Percentiles rank a stretch among this genome's conserved stretches.
Conservation (phyloP, 2,797 vertebrate genomes). For the Thripadectes ignobilis region DNA sequence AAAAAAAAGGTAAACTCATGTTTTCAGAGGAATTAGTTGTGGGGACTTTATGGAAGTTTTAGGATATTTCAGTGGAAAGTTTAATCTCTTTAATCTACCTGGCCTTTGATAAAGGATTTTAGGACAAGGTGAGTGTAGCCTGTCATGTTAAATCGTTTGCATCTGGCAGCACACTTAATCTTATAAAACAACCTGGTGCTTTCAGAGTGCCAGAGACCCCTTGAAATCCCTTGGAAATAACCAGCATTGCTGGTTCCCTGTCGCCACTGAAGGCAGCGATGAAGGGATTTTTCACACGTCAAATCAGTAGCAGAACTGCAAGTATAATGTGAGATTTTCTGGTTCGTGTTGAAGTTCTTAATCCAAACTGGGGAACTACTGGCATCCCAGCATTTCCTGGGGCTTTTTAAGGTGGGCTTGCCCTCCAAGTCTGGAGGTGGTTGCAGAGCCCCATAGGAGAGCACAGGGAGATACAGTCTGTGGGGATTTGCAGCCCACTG, state of each 20-base stretch:
- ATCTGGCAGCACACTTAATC: not conserved
- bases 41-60: not conserved
- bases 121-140: not conserved
- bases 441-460: accelerated
- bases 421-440: not conserved
- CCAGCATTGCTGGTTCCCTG: accelerated
- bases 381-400: not conserved
- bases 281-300: accelerated
- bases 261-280: accelerated
- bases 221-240: not conserved
- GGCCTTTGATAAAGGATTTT: not conserved
- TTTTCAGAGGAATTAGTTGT: not conserved
- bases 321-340: not conserved
- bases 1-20: not conserved
- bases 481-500: not conserved
- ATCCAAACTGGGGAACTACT: not conserved
- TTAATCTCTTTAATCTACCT: not conserved
- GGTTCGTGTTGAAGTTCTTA: not conserved
- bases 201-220: not conserved
- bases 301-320: not conserved
- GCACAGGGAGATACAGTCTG: accelerated
- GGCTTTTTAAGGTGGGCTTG: not conserved
- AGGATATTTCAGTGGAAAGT: not conserved
- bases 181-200: not conserved
- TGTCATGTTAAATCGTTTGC: not conserved